Conservation (phyloP, 2,113 vertebrate genomes). For the Bolborhynchus lineola region DNA sequence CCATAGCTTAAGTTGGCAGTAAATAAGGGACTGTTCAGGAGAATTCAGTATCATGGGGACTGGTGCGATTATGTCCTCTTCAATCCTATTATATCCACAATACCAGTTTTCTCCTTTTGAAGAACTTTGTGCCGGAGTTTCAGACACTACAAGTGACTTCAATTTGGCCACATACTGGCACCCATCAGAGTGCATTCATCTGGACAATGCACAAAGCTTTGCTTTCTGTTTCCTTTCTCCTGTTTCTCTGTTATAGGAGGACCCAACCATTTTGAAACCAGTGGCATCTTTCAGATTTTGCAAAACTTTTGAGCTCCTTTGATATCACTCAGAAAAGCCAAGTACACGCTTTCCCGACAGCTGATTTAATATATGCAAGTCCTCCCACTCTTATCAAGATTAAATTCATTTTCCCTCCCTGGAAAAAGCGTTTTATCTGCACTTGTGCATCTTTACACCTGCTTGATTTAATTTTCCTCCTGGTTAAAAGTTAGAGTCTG, state of each 20-base stretch:
- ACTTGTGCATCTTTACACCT: not conserved
- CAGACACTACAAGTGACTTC: not conserved
- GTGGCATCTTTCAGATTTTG: not conserved
- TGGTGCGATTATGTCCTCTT: not conserved
- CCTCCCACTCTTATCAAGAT: not conserved
- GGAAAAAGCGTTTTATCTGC: not conserved
- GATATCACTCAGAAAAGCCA: not conserved
- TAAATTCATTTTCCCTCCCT: not conserved
- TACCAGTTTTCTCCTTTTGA: not conserved
- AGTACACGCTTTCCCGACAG: not conserved
- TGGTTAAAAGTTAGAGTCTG: not conserved
- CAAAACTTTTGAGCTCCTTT: not conserved
- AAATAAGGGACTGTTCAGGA: not conserved
- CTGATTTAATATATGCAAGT: not conserved
- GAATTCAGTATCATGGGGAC: not conserved
- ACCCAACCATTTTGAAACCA: not conserved
- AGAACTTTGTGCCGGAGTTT: not conserved
- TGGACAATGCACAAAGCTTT: not conserved
- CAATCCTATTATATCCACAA: accelerated
- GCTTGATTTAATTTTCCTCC: not conserved
- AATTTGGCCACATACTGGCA: not conserved
- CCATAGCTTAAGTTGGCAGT: not conserved
- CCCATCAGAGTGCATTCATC: not conserved
- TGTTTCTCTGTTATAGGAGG: not conserved
- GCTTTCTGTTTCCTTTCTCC: not conserved